Percentiles rank a stretch among this genome's conserved stretches.
These are phyloP conservation scores for Andrena hattorfiana DNA, from an alignment of 2,888 invertebrate genomes.

Conservation along the genomic window DNA sequence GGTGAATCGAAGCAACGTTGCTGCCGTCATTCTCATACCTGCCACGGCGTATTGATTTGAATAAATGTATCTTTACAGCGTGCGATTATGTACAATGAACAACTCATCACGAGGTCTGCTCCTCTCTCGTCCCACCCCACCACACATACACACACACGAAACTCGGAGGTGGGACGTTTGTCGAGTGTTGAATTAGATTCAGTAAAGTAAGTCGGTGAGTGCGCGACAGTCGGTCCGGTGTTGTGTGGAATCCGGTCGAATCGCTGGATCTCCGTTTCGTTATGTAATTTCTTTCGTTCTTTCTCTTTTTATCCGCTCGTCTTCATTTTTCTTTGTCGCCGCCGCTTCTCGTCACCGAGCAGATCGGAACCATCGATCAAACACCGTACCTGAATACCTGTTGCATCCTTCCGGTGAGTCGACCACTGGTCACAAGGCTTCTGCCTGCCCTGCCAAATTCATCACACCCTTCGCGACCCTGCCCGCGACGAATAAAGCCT, in stretches of 20 bases:
- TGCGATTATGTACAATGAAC: constrained; percentile 57
- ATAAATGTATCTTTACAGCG: constrained; percentile 61
- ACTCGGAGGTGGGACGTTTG: constrained; percentile 67
- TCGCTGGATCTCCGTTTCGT: constrained; percentile 52
- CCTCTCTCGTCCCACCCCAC: constrained; percentile 59
- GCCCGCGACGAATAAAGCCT: not conserved
- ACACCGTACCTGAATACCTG: constrained; percentile 16
- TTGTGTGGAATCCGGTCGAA: constrained; percentile 64
- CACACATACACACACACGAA: constrained; percentile 28
- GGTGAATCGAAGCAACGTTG: not conserved
- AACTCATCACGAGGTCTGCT: constrained; percentile 71
- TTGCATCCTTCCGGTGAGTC: constrained; percentile 45
- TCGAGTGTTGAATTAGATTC: constrained; percentile 67
- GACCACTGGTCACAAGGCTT: not conserved
- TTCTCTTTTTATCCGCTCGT: too few species aligned
- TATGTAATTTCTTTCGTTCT: constrained; percentile 47
- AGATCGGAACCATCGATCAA: not conserved
- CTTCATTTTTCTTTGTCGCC: not conserved
- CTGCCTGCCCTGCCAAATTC: not conserved
- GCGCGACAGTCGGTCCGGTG: constrained; percentile 54
- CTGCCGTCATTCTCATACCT: constrained; percentile 36
- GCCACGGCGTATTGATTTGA: constrained; percentile 59
- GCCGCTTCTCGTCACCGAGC: not conserved
- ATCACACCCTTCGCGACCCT: not conserved
- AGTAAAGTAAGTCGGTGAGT: constrained; percentile 66